These are phyloP conservation scores for Chirona hameri DNA, from an alignment of 2,888 invertebrate species.

Conservation along the genomic window DNA sequence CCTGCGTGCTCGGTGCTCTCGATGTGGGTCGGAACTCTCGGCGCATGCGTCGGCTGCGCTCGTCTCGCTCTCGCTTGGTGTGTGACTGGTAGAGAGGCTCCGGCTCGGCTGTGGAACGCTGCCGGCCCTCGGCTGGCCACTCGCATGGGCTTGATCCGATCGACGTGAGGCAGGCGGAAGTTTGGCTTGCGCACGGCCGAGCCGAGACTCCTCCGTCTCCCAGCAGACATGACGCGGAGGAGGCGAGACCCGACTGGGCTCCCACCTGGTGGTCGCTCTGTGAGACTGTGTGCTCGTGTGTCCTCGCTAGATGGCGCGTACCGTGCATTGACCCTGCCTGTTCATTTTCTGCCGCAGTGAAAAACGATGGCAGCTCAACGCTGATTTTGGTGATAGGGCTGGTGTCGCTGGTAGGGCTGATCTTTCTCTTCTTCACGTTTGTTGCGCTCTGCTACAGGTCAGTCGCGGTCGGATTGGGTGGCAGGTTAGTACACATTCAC, in stretches of 20 bases:
- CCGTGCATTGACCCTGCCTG: background rate
- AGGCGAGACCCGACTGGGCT: background rate
- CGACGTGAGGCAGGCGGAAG: no score
- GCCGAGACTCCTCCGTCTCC: no score
- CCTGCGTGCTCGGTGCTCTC: background rate
- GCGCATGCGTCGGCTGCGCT: no score
- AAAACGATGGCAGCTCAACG: conserved; percentile 96
- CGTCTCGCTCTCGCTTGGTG: background rate
- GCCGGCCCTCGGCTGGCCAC: no score
- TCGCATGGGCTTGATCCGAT: no score
- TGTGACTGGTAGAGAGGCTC: no score
- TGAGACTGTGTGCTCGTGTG: background rate
- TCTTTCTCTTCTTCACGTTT: conserved; percentile 97
- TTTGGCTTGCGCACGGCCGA: no score
- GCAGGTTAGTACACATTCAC: conserved; percentile 27
- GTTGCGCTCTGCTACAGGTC: conserved; percentile 99
- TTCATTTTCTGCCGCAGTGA: conserved; percentile 61
- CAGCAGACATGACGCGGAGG: no score
- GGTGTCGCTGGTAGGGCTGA: conserved; percentile 98
- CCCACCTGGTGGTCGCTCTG: background rate
- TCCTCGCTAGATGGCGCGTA: background rate
- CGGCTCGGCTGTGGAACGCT: no score
- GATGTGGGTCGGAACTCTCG: background rate
- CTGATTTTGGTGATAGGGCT: conserved; percentile 95
- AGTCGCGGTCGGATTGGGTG: conserved; percentile 62